phyloP scores from a whole-genome alignment of 64 coral and sea anemone genomes.

The Stichodactyla helianthus region DNA sequence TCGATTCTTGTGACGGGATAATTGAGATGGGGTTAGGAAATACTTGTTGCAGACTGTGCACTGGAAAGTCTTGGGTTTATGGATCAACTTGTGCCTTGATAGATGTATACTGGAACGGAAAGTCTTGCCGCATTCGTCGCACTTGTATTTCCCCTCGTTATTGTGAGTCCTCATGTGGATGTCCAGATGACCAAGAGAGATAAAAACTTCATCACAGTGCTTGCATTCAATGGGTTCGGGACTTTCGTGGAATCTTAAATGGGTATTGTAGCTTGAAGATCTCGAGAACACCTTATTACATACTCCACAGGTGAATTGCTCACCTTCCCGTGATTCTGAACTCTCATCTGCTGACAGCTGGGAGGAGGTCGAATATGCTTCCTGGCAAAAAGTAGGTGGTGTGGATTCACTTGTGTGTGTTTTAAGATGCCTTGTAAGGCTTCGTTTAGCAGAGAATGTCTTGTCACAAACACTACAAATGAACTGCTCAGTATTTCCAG shows the following conservation, averaged over 20 bases:
- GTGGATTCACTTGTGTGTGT: not conserved
- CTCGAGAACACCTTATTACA: not conserved
- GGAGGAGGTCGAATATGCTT: not conserved
- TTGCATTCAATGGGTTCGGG: not conserved
- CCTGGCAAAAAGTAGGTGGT: not conserved
- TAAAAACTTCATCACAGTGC: conserved; percentile 21
- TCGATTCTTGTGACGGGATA: not conserved
- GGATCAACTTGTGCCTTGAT: conserved; percentile 14
- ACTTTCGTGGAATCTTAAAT: conserved; percentile 21
- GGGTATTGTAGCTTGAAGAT: not conserved
- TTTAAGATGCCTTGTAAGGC: not conserved
- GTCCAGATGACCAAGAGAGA: not conserved
- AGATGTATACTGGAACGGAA: not conserved
- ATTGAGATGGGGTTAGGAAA: not conserved
- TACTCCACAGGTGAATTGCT: not conserved
- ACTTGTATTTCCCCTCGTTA: not conserved
- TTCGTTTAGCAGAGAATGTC: not conserved
- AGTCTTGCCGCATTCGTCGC: conserved; percentile 4
- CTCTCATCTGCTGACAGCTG: not conserved
- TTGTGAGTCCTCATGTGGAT: not conserved
- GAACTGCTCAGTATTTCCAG: not conserved
- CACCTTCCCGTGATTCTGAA: not conserved
- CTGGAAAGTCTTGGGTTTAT: not conserved
- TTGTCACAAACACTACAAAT: not conserved
- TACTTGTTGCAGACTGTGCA: not conserved